Conservation (phyloP, 1,140 invertebrate genomes). For the Saccostrea cuccullata region DNA sequence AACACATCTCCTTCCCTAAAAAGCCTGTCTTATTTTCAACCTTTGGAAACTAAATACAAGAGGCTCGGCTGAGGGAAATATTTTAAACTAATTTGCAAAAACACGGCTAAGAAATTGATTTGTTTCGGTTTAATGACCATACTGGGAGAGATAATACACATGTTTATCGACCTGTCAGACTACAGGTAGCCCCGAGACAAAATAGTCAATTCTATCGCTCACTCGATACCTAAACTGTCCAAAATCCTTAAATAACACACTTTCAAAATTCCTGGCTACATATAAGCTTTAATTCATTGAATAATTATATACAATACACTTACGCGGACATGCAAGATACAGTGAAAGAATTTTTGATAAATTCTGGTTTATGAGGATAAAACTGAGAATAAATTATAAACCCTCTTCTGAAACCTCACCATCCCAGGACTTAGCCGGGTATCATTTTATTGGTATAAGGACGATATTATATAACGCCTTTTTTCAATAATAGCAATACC, state of each 20-base stretch:
- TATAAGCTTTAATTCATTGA: not conserved
- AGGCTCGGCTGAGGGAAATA: not conserved
- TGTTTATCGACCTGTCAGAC: not conserved
- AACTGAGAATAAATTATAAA: too few relatives aligned
- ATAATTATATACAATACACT: not conserved
- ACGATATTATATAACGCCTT: not conserved
- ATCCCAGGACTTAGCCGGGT: not conserved
- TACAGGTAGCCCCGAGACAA: not conserved
- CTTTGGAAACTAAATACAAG: not conserved
- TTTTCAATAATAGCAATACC: not conserved
- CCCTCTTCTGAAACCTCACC: not conserved
- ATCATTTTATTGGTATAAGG: not conserved
- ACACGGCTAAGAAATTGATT: not conserved
- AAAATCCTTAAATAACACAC: too few relatives aligned
- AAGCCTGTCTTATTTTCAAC: not conserved
- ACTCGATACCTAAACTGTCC: not conserved
- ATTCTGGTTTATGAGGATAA: too few relatives aligned
- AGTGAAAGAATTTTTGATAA: too few relatives aligned
- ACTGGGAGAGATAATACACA: not conserved
- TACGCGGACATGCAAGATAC: not conserved
- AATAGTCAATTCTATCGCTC: not conserved
- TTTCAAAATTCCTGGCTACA: too few relatives aligned
- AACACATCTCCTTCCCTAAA: not conserved
- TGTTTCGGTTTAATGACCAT: not conserved
- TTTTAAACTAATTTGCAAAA: not conserved